These are phyloP conservation scores for Labeo calbasu DNA, from an alignment of 2,797 vertebrate genomes.

Conservation along the genomic window DNA sequence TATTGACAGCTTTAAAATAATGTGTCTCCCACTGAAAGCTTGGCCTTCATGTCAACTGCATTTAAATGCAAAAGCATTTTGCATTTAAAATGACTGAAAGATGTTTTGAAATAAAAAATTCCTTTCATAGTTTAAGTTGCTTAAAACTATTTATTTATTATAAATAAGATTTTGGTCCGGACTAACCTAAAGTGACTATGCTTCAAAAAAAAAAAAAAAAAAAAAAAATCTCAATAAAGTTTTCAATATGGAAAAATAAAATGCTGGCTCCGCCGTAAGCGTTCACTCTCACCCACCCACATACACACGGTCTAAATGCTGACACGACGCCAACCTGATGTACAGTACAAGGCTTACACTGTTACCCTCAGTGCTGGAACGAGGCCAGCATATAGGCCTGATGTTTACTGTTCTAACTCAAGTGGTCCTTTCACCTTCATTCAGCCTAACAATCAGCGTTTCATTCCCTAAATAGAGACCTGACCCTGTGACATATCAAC, in stretches of 20 bases:
- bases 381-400: constrained; percentile 48
- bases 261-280: not conserved
- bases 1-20: constrained; percentile 87
- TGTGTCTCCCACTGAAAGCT: constrained; percentile 61
- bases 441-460: constrained; percentile 61
- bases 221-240: not conserved
- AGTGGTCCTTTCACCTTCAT: constrained; percentile 59
- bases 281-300: constrained; percentile 26
- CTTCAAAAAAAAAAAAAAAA: not conserved
- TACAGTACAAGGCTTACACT: constrained; percentile 59
- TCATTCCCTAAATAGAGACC: constrained; percentile 64
- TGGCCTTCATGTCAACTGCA: not conserved
- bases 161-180: not conserved
- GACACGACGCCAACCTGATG: constrained; percentile 44
- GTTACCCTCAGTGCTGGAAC: constrained; percentile 54
- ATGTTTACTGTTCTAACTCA: constrained; percentile 62
- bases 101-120: not conserved
- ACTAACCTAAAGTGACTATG: not conserved
- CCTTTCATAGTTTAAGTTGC: not conserved
- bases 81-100: not conserved
- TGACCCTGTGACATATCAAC: constrained; percentile 62
- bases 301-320: constrained; percentile 18
- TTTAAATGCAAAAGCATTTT: not conserved
- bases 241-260: not conserved
- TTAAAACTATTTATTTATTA: not conserved